Evolutionary conservation across 2,797 vertebrate species (phyloP).

Genomic region (Smutsia temminckii): DNA sequence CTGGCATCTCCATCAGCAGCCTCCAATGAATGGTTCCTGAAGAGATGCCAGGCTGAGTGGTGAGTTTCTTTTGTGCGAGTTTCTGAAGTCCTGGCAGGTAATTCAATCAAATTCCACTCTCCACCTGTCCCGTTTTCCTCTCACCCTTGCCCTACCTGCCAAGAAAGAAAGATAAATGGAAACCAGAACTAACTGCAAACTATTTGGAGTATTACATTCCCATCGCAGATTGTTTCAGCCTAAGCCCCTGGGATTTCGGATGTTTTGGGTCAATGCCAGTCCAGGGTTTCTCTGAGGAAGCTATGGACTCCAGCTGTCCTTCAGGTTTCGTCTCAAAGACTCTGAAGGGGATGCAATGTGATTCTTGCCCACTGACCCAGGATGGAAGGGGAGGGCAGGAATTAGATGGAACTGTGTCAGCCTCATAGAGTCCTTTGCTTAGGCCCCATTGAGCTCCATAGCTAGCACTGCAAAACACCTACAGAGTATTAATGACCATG

Average conservation of each 20-base stretch:
- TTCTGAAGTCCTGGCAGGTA: slow-evolving; percentile 63
- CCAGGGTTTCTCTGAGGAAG: slow-evolving; percentile 19
- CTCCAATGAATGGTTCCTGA: background rate
- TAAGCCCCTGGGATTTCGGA: slow-evolving; percentile 14
- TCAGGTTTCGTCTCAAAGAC: slow-evolving; percentile 16
- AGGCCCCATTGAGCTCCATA: background rate
- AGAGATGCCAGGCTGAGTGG: slow-evolving; percentile 44
- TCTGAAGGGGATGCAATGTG: background rate
- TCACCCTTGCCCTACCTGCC: slow-evolving; percentile 67
- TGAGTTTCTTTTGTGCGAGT: slow-evolving; percentile 37
- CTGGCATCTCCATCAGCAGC: background rate
- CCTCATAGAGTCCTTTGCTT: background rate
- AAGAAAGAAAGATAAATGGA: slow-evolving; percentile 57
- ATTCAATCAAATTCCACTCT: slow-evolving; percentile 67
- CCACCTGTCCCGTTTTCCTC: slow-evolving; percentile 61
- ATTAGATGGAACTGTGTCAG: background rate
- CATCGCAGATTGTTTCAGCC: background rate
- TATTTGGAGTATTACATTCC: slow-evolving; percentile 55
- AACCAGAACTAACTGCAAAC: slow-evolving; percentile 61
- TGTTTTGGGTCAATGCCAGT: slow-evolving; percentile 47
- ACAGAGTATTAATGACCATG: background rate
- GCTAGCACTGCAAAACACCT: background rate
- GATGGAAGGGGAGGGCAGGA: background rate
- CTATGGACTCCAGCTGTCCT: slow-evolving; percentile 46
- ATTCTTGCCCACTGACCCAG: background rate